Evolutionary conservation across 2,797 vertebrate species (phyloP).

Genomic region (Melanotaenia parkinsoni): DNA sequence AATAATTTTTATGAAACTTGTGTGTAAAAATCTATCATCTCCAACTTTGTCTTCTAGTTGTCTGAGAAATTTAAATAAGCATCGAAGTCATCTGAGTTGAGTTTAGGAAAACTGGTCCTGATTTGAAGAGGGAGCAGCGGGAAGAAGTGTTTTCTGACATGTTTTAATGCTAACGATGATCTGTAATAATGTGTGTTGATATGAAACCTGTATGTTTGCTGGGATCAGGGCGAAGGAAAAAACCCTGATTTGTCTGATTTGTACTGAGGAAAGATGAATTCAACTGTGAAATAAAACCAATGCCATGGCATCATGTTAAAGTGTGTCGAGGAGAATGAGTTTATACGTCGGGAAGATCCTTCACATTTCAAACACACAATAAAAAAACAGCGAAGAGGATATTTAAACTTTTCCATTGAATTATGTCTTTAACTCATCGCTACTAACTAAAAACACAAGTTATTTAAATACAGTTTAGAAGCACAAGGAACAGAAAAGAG

Average conservation of each 20-base stretch:
- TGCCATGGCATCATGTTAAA: conserved; percentile 31
- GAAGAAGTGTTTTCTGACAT: conserved; percentile 22
- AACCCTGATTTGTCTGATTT: conserved; percentile 14
- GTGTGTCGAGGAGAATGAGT: not conserved
- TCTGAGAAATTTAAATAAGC: not conserved
- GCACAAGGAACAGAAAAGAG: too few species aligned
- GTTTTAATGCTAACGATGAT: conserved; percentile 46
- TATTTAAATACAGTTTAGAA: too few species aligned
- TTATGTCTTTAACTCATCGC: too few species aligned
- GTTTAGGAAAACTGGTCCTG: conserved; percentile 50
- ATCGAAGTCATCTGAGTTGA: not conserved
- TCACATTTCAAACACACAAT: not conserved
- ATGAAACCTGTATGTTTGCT: conserved; percentile 61
- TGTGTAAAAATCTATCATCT: not conserved
- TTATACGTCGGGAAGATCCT: not conserved
- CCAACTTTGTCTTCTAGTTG: not conserved
- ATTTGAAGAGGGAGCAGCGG: conserved; percentile 6
- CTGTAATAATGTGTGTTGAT: conserved; percentile 54
- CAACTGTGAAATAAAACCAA: conserved; percentile 71
- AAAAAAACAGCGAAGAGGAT: not conserved
- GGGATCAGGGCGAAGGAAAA: conserved; percentile 32
- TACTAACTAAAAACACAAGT: too few species aligned
- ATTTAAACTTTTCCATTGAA: too few species aligned
- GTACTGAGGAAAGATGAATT: conserved; percentile 46
- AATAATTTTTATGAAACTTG: not conserved